Base-by-base conservation (phyloP, 1,140 invertebrate genomes). In the Listronotus oregonensis region DNA sequence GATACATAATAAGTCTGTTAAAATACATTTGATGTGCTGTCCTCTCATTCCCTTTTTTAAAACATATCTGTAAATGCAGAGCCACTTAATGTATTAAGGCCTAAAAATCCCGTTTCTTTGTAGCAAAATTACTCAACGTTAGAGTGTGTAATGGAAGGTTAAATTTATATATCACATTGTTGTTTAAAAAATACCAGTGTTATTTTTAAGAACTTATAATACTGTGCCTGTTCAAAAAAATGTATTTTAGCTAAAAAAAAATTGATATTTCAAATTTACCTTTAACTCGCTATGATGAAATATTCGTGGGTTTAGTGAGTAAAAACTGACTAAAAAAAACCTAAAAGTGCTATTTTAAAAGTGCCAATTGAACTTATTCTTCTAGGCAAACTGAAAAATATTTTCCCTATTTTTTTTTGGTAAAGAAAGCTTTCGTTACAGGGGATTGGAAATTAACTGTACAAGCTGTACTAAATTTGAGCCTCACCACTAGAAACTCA, bases 301-400 rank as follows among this genome's bases (percentile, higher is more conserved):
- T 50, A 52, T 37, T 49, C 31, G 31, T 27, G 27, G 31, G 31
- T 37, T 52, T 52, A 34, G 34, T 52, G 50, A 39, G n/a, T 5
- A 52, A 34, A 17, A 12, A 52, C 15, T 37, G 34, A 17, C 44
- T 17, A 3, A 49, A 15, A 49, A 54, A 60, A 66, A 61, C 58
- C 49, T 56, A 63, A 70, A 76, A 77, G 75, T 77, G 75, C 75
- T 77, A 75, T 75, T 77, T 76, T 70, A 71, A 69, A 77, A 77
- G 75, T 77, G 75, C 75, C 75, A 77, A 77, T 75, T 75, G 62
- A 52, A 43, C 40, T 46, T 34, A 17, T 58, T 44, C 43, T 37
- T 21, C 27, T 46, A 44, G 56, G 44, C 56, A 58, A 58, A 58
- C 15, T 47, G 43, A 58, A 58, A 9, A 46, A 15, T 46, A 44